Evolutionary conservation across 1,140 invertebrate genomes (phyloP), one percentile per base, ranked within the genome.

Genomic region (Gonioctena quinquepunctata): DNA sequence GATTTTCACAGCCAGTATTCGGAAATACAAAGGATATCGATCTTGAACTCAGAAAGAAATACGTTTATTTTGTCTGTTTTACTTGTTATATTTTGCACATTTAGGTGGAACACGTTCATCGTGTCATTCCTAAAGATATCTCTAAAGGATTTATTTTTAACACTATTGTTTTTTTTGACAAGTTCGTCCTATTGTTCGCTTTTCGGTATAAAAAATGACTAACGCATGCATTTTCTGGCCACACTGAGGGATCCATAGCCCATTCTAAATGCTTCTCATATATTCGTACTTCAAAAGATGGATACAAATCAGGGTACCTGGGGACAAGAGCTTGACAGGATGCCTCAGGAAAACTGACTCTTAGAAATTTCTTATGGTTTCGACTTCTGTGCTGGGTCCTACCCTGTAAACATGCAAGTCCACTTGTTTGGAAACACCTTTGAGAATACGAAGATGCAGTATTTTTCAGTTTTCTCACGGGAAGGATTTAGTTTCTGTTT

Each of bases 241-340:
- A n/a, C n/a, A n/a, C n/a, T n/a, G n/a, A n/a, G 13, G 21, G 54
- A 22, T 56, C 54, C 54, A 56, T 56, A 56, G 54, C 54, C 54
- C 11, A 19, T n/a, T 21, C 16, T n/a, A 56, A 19, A 56, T 56
- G 16, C 18, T 56, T 56, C 21, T 56, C 54, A 56, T 19, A 23
- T 3, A 56, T 56, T 56, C 54, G 16, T 3, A 56, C 21, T 56
- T 56, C 22, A 21, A 56, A 56, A 19, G 54, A 56, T n/a, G 54
- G 11, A 22, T 56, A 56, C 54, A 56, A 56, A 22, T 56, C 54
- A n/a, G 54, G 54, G 54, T 56, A 56, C 21, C 54, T 56, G 16
- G 54, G 21, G 21, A 22, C 21, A 23, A 56, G 54, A 4, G 54
- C 54, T 22, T 56, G 54, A 21, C 54, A 56, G 16, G 54, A 4